phyloP scores from a whole-genome alignment of 1,140 invertebrate species.

The Sipha flava region DNA sequence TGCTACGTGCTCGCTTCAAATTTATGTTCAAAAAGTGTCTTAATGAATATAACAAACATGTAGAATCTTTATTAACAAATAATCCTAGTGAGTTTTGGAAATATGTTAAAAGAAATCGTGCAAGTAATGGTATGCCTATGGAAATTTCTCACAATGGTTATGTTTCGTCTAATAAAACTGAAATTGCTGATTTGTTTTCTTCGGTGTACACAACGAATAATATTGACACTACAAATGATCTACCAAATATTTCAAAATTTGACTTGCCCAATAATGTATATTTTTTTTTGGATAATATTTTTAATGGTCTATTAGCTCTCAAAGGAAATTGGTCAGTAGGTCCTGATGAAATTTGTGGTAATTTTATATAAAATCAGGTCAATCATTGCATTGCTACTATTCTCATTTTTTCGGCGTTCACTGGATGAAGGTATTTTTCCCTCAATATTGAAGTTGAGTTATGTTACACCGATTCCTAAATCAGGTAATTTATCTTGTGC shows the following conservation, averaged over 20 bases:
- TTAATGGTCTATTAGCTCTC: neutral
- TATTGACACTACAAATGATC: neutral
- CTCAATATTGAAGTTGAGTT: neutral
- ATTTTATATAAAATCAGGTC: neutral
- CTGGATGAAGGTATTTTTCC: neutral
- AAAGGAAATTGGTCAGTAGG: neutral
- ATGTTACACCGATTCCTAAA: neutral
- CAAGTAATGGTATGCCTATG: neutral
- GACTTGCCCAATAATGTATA: slow-evolving; percentile 39
- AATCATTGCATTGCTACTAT: neutral
- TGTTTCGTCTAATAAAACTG: no score
- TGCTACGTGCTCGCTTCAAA: neutral
- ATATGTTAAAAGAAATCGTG: neutral
- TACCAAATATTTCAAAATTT: slow-evolving; percentile 33
- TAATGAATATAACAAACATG: neutral
- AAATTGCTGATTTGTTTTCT: no score
- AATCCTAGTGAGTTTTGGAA: neutral
- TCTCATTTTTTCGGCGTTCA: neutral
- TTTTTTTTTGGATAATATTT: neutral
- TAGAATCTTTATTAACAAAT: neutral
- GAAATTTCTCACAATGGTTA: neutral
- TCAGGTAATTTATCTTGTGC: neutral
- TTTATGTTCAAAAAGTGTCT: neutral
- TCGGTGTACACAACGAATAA: no score
- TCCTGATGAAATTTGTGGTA: neutral